Base-by-base conservation (phyloP, 2,113 vertebrate species). In the Erpornis zantholeuca region DNA sequence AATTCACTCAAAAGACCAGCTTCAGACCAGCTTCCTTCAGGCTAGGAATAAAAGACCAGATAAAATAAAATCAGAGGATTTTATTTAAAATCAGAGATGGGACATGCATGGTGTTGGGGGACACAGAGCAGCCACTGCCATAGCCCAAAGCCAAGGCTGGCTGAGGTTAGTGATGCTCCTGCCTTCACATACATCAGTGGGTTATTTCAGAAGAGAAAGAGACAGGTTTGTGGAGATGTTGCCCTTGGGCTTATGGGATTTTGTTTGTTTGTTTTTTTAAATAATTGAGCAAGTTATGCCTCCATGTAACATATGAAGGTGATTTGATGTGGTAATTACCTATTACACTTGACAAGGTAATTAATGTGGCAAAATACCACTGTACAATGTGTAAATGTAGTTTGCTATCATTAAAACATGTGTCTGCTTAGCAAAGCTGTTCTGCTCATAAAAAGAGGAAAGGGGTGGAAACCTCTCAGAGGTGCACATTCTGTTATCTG, bases 261-360 rank as follows among this genome's bases (percentile, higher is more conserved):
- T 95, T 96, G 92, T 92, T 90, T 96, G 76, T 94, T 95, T 95
- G 94, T 80, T 93, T 94, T 91, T 93, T 86, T 42, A 82, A 97
- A 96, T 96, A 97, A 95, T 93, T 94, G 52, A 96, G 88, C 49
- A 59, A 97, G 95, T 97, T 97, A 82, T 80, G 83, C 59, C 92
- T 96, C 94, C 81, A 54, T 36, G n/a, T 92, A 93, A 97, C 36
- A 88, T 88, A 96, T 35, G 94, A 97, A 97, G 97, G 97, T 94
- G 97, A 98, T 97, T 95, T 98, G 97, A 98, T 97, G 94, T 96
- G 95, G 96, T 98, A 98, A 98, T 97, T 98, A 97, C 97, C 97
- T 98, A 97, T 97, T 98, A 97, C 95, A 91, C 97, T 97, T 98
- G 97, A 98, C 97, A 98, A 96, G 96, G 98, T 97, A 98, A 98